A percentile compares a stretch with the other conserved stretches of the same genome.
These are phyloP conservation scores for Macrotus californicus DNA, from an alignment of 2,113 vertebrate species.

Conservation along the genomic window DNA sequence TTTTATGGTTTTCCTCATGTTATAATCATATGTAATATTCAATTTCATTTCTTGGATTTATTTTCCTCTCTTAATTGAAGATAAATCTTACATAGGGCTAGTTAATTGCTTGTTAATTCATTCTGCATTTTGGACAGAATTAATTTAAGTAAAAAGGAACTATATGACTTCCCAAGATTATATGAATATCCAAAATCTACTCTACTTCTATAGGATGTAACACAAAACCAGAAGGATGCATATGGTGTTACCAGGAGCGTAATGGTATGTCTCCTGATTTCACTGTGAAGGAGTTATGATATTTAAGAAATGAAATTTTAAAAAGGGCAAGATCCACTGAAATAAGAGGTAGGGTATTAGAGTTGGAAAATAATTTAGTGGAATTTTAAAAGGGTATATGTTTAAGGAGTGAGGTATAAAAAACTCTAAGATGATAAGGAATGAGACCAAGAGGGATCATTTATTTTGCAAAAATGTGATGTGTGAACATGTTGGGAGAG, in stretches of 20 bases:
- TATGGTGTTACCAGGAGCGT: background rate
- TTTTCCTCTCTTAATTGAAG: background rate
- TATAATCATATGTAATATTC: background rate
- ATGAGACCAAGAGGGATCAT: background rate
- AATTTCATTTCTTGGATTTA: background rate
- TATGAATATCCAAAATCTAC: background rate
- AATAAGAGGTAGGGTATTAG: background rate
- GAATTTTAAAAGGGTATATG: background rate
- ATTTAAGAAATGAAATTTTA: background rate
- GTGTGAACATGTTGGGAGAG: background rate
- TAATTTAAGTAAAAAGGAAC: background rate
- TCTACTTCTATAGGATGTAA: background rate
- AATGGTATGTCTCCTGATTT: background rate
- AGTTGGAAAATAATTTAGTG: background rate
- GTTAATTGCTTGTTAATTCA: background rate
- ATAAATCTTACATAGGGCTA: background rate
- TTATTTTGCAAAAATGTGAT: background rate
- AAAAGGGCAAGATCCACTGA: background rate
- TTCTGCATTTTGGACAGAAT: constrained; percentile 18
- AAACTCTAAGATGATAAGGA: background rate
- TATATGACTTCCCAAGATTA: background rate
- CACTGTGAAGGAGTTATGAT: background rate
- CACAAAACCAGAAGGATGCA: background rate
- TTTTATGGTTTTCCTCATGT: background rate
- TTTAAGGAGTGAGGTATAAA: background rate